Evolutionary conservation across 2,888 invertebrate species (phyloP).

Genomic region (Trichopoda pennipes): DNA sequence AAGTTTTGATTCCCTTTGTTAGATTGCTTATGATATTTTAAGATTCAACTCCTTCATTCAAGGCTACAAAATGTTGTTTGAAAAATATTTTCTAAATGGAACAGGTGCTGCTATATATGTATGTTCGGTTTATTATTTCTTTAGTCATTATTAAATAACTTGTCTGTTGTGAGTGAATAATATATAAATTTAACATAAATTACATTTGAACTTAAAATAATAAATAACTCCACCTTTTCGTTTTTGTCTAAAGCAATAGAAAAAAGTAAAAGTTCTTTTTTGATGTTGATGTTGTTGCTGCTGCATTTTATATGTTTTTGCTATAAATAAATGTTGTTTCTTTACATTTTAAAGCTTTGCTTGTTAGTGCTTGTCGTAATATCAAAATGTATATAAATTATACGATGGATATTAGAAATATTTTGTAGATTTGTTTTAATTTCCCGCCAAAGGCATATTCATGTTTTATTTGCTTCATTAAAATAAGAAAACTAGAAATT

Average conservation of each 20-base stretch:
- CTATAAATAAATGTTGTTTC: conserved; percentile 6
- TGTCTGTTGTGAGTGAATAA: conserved; percentile 24
- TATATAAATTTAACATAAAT: conserved; percentile 46
- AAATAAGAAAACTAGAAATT: too few relatives aligned
- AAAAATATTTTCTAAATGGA: neutral
- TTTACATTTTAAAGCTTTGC: neutral
- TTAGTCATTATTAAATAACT: neutral
- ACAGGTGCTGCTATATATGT: neutral
- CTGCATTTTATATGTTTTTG: conserved; percentile 23
- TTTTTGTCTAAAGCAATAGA: neutral
- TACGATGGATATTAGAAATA: conserved; percentile 7
- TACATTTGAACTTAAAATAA: conserved; percentile 49
- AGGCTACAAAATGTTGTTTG: neutral
- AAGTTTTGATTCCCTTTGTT: too few relatives aligned
- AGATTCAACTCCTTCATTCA: neutral
- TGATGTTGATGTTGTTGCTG: conserved; percentile 12
- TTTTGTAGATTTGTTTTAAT: neutral
- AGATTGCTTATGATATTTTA: too few relatives aligned
- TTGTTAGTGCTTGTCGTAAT: neutral
- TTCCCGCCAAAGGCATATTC: too few relatives aligned
- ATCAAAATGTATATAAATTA: neutral
- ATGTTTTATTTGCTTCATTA: too few relatives aligned
- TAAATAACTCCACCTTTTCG: conserved; percentile 48
- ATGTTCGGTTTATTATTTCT: neutral
- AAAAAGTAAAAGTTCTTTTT: conserved; percentile 52